Evolutionary conservation across 2,888 invertebrate genomes (phyloP).

Genomic region (Bellardia pandia): DNA sequence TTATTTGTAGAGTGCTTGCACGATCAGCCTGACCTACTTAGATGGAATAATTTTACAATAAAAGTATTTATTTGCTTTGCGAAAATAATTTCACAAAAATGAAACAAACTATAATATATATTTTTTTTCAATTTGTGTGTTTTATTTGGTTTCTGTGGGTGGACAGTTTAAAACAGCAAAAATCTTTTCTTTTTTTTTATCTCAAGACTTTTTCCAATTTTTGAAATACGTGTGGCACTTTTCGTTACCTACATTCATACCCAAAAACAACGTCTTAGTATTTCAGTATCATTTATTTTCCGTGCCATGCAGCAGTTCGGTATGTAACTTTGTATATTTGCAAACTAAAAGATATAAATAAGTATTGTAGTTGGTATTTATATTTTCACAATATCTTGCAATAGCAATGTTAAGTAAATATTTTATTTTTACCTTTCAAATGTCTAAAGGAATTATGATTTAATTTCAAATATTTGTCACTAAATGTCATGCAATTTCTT

Average conservation of each 20-base stretch:
- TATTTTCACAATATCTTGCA: conserved; percentile 28
- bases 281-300: conserved; percentile 15
- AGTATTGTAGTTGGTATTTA: not conserved
- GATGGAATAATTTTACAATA: conserved; percentile 27
- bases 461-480: not conserved
- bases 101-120: conserved; percentile 31
- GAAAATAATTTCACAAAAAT: conserved; percentile 11
- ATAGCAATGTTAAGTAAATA: not conserved
- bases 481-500: not conserved
- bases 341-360: conserved; percentile 6
- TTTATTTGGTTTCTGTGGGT: conserved; percentile 34
- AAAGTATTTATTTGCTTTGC: conserved; percentile 29
- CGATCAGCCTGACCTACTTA: not conserved
- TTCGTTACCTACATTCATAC: not conserved
- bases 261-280: not conserved
- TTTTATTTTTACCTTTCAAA: not conserved
- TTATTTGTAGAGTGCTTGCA: not conserved
- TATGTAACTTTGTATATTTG: conserved; percentile 1
- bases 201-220: not conserved
- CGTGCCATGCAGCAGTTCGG: not conserved
- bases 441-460: not conserved
- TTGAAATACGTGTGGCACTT: not conserved
- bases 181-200: conserved; percentile 31
- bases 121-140: conserved; percentile 4
- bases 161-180: conserved; percentile 47